Percentiles rank a stretch among this genome's conserved stretches.
phyloP scores from a whole-genome alignment of 2,888 invertebrate genomes.

The Pristionchus exspectatus region DNA sequence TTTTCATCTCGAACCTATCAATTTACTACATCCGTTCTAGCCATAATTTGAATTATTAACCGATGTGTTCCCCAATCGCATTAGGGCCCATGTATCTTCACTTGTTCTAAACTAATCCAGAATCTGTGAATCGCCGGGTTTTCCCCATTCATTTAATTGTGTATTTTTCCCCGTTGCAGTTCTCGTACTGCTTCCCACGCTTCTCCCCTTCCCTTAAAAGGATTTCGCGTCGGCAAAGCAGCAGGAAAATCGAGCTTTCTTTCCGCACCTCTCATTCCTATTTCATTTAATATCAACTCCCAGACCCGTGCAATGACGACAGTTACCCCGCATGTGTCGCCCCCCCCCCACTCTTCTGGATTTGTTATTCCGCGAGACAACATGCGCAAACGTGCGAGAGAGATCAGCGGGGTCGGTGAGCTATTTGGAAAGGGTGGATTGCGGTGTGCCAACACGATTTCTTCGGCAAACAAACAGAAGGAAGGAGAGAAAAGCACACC shows the following conservation, averaged over 20 bases:
- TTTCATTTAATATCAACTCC: too few relatives aligned
- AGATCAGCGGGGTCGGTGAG: background rate
- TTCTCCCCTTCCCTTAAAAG: background rate
- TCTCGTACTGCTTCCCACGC: background rate
- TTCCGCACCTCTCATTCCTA: background rate
- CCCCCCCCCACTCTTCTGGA: too few relatives aligned
- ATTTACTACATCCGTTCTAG: background rate
- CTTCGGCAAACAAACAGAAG: background rate
- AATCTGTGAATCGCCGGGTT: too few relatives aligned
- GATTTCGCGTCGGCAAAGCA: background rate
- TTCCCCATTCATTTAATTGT: too few relatives aligned
- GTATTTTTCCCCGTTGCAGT: too few relatives aligned
- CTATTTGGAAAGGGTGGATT: background rate
- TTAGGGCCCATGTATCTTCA: background rate
- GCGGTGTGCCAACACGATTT: background rate
- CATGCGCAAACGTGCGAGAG: background rate
- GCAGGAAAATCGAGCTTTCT: background rate
- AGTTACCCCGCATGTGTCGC: too few relatives aligned
- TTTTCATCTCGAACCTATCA: background rate
- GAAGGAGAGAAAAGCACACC: background rate
- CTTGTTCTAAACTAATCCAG: background rate
- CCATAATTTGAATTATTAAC: background rate
- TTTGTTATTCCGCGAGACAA: background rate
- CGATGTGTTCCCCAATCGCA: background rate
- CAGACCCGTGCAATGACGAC: too few relatives aligned